Conservation (phyloP, 2,888 invertebrate genomes). For the Lasioglossum figueresi region DNA sequence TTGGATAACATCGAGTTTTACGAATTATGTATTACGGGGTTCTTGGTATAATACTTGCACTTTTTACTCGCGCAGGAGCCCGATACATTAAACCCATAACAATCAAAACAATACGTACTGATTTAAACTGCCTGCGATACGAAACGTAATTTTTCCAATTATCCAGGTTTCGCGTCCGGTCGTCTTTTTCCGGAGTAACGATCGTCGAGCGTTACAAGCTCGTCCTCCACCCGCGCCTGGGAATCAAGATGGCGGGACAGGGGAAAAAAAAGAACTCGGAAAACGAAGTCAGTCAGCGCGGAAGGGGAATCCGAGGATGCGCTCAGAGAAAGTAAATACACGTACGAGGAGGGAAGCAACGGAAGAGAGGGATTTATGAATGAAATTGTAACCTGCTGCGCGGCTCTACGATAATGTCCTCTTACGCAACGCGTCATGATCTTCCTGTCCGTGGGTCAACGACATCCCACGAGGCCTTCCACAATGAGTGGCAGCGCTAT, state of each 20-base stretch:
- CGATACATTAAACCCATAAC: neutral
- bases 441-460: slow-evolving; percentile 67
- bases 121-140: slow-evolving; percentile 77
- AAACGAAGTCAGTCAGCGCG: slow-evolving; percentile 35
- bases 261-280: slow-evolving; percentile 25
- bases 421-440: slow-evolving; percentile 76
- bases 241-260: slow-evolving; percentile 32
- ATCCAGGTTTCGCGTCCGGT: slow-evolving; percentile 78
- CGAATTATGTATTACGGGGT: neutral
- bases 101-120: slow-evolving; percentile 57
- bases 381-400: slow-evolving; percentile 77
- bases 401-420: slow-evolving; percentile 74
- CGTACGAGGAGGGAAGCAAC: slow-evolving; percentile 60
- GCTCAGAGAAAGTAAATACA: slow-evolving; percentile 65
- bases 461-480: slow-evolving; percentile 57
- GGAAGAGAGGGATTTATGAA: slow-evolving; percentile 75
- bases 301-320: slow-evolving; percentile 60
- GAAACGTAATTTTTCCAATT: slow-evolving; percentile 81
- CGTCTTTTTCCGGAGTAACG: slow-evolving; percentile 69
- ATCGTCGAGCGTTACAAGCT: slow-evolving; percentile 59
- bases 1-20: neutral
- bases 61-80: neutral
- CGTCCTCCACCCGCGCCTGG: slow-evolving; percentile 44
- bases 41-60: neutral
- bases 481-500: slow-evolving; percentile 11